These are phyloP conservation scores for Coreoperca whiteheadi DNA, from an alignment of 2,113 vertebrate genomes.

Conservation along the genomic window DNA sequence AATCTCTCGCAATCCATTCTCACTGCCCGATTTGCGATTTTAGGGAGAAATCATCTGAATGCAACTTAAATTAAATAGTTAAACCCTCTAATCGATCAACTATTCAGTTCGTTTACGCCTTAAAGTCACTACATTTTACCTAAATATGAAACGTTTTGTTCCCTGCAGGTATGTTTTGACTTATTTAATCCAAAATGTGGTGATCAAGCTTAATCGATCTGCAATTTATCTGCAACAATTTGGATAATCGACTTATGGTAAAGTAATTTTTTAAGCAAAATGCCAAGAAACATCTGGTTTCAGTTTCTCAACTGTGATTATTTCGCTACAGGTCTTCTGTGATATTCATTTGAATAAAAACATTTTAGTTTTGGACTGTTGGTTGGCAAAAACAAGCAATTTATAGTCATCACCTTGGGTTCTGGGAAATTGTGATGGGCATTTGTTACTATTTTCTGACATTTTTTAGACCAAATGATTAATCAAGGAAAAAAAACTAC, in stretches of 20 bases:
- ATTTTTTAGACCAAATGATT: background rate
- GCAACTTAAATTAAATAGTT: background rate
- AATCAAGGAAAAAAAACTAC: background rate
- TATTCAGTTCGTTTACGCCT: background rate
- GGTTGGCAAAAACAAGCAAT: background rate
- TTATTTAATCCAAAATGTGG: constrained; percentile 2
- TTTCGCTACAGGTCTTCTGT: background rate
- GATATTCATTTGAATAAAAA: background rate
- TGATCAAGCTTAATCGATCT: background rate
- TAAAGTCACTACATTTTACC: background rate
- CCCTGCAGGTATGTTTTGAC: background rate
- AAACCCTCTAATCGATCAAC: background rate
- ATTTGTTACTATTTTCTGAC: background rate
- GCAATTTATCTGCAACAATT: background rate
- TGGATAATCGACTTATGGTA: background rate
- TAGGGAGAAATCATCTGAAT: background rate
- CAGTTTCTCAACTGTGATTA: background rate
- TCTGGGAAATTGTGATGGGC: background rate
- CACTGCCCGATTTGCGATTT: background rate
- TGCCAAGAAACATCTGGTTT: background rate
- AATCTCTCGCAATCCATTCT: background rate
- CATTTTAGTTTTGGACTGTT: background rate
- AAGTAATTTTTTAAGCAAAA: background rate
- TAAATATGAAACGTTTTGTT: background rate
- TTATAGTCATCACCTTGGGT: background rate